Evolutionary conservation across 2,888 invertebrate genomes (phyloP).

Genomic region (Macaria liturata): DNA sequence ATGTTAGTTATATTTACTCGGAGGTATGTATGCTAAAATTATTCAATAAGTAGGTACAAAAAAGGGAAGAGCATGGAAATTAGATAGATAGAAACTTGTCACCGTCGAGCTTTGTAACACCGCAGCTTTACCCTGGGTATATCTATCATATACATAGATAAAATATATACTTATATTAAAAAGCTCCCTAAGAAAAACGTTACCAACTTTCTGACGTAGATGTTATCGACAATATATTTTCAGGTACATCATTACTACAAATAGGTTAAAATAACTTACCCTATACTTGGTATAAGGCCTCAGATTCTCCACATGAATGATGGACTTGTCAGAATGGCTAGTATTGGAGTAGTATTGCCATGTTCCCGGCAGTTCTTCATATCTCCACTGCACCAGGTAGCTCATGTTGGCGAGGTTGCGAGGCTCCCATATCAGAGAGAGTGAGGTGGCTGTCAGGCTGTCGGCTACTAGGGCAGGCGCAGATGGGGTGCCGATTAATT

Average conservation of each 20-base stretch:
- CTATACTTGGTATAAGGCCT: conserved; percentile 95
- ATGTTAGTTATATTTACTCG: not conserved
- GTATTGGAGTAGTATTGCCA: conserved; percentile 94
- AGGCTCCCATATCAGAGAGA: conserved; percentile 92
- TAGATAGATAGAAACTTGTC: too few relatives aligned
- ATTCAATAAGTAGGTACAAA: too few relatives aligned
- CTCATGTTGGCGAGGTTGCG: conserved; percentile 80
- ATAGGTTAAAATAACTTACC: conserved; percentile 87
- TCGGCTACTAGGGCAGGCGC: conserved; percentile 91
- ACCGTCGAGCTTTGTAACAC: too few relatives aligned
- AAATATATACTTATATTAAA: too few relatives aligned
- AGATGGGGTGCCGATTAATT: conserved; percentile 86
- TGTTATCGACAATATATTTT: too few relatives aligned
- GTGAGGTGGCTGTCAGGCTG: conserved; percentile 88
- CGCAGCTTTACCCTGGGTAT: too few relatives aligned
- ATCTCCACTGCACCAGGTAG: conserved; percentile 89
- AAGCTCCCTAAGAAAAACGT: too few relatives aligned
- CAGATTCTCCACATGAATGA: conserved; percentile 89
- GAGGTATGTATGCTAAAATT: too few relatives aligned
- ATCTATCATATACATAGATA: too few relatives aligned
- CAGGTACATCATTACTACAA: too few relatives aligned
- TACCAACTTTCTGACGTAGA: too few relatives aligned
- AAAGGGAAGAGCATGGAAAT: too few relatives aligned
- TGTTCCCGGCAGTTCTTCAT: conserved; percentile 86
- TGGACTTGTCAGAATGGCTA: conserved; percentile 85